Conservation (phyloP, 2,113 vertebrate species). For the Camarhynchus parvulus region DNA sequence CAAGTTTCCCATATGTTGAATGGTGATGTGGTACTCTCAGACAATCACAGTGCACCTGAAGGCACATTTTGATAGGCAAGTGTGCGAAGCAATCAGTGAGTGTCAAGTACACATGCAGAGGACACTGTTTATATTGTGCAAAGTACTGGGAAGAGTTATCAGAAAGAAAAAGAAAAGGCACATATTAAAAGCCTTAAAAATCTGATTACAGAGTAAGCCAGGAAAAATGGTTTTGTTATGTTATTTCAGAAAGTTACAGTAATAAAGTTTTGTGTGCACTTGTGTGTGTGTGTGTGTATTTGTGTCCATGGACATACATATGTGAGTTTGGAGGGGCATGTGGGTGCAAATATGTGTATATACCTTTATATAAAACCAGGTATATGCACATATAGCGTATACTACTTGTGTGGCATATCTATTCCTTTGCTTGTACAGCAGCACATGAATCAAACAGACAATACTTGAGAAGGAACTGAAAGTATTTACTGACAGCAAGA, state of each 20-base stretch:
- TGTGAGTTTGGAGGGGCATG: not conserved
- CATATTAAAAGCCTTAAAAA: not conserved
- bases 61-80: not conserved
- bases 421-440: not conserved
- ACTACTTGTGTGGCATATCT: not conserved
- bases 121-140: not conserved
- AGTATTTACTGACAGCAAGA: not conserved
- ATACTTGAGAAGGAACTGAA: not conserved
- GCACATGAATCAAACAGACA: not conserved
- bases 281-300: not conserved
- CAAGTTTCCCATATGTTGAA: not conserved
- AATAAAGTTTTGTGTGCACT: not conserved
- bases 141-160: not conserved
- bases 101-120: not conserved
- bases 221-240: not conserved
- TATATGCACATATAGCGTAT: not conserved
- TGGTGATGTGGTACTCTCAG: not conserved
- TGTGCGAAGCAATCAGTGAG: not conserved
- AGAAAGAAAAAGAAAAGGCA: not conserved
- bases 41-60: not conserved
- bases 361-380: not conserved
- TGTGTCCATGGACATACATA: rapidly evolving
- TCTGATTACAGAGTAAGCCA: not conserved
- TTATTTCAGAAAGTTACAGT: not conserved
- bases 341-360: not conserved